Evolutionary conservation across 2,797 vertebrate species (phyloP).

Genomic region (Sebastes steindachneri): DNA sequence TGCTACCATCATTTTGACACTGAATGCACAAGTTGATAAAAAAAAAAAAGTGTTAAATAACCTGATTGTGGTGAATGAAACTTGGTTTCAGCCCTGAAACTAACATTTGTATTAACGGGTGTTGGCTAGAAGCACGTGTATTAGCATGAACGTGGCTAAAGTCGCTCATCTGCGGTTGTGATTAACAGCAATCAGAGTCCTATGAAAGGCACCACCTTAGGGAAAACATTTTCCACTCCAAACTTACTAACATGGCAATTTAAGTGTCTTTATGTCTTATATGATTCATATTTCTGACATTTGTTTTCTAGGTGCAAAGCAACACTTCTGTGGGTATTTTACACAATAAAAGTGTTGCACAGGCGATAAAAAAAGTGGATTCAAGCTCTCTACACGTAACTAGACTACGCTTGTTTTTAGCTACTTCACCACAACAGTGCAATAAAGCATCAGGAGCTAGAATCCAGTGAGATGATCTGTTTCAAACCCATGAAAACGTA

Average conservation of each 20-base stretch:
- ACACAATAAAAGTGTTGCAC: neutral
- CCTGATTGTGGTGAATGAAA: neutral
- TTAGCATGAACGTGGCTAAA: neutral
- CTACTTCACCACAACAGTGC: neutral
- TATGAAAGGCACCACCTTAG: neutral
- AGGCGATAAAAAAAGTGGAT: neutral
- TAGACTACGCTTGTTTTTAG: neutral
- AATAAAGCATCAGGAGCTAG: neutral
- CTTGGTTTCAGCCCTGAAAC: conserved; percentile 6
- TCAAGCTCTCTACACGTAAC: neutral
- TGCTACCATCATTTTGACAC: neutral
- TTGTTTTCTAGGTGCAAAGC: neutral
- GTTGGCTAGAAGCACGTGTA: conserved; percentile 27
- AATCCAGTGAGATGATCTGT: neutral
- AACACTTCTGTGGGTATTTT: neutral
- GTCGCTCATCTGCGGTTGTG: neutral
- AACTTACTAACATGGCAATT: neutral
- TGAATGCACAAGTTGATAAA: neutral
- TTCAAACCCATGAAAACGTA: neutral
- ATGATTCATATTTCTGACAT: neutral
- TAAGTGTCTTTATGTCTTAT: neutral
- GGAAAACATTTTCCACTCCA: neutral
- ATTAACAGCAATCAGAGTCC: neutral
- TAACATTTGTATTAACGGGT: neutral
- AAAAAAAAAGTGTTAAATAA: neutral